These are phyloP conservation scores for Catonia carolina DNA, from an alignment of 2,888 invertebrate genomes.

Conservation along the genomic window DNA sequence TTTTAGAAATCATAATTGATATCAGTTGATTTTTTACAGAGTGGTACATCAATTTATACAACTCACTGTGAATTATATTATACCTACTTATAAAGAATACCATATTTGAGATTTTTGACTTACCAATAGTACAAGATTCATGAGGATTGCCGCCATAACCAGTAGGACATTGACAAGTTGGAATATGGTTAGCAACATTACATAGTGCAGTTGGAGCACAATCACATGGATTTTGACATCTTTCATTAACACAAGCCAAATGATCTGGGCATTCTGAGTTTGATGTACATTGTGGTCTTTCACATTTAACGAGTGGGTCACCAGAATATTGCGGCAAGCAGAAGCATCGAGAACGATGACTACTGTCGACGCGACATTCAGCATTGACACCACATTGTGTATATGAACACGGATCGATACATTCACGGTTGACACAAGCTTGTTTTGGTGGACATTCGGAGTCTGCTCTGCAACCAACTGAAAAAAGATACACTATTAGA, in stretches of 20 bases:
- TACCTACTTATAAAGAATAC: too few species aligned
- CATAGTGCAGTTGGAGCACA: conserved; percentile 75
- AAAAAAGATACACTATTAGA: too few species aligned
- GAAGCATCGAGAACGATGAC: conserved; percentile 71
- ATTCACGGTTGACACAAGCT: conserved; percentile 74
- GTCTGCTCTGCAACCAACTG: conserved; percentile 78
- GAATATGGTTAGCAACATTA: conserved; percentile 64
- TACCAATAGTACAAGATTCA: conserved; percentile 56
- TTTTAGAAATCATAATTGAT: too few species aligned
- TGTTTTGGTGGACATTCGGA: conserved; percentile 75
- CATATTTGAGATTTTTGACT: too few species aligned
- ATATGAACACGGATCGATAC: conserved; percentile 69
- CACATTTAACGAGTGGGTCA: conserved; percentile 71
- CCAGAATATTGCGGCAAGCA: conserved; percentile 70
- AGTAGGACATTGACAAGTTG: conserved; percentile 74
- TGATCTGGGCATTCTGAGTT: conserved; percentile 73
- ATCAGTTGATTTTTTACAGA: too few species aligned
- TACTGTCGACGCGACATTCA: conserved; percentile 61
- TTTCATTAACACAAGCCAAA: conserved; percentile 68
- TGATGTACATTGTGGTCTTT: conserved; percentile 65
- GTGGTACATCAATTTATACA: too few species aligned
- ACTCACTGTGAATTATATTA: too few species aligned
- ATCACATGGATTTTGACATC: conserved; percentile 77
- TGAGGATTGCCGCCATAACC: conserved; percentile 75
- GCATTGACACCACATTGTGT: conserved; percentile 76